Evolutionary conservation across 2,113 vertebrate species (phyloP), one percentile per base, ranked within the genome.

Genomic region (Cavia aperea): DNA sequence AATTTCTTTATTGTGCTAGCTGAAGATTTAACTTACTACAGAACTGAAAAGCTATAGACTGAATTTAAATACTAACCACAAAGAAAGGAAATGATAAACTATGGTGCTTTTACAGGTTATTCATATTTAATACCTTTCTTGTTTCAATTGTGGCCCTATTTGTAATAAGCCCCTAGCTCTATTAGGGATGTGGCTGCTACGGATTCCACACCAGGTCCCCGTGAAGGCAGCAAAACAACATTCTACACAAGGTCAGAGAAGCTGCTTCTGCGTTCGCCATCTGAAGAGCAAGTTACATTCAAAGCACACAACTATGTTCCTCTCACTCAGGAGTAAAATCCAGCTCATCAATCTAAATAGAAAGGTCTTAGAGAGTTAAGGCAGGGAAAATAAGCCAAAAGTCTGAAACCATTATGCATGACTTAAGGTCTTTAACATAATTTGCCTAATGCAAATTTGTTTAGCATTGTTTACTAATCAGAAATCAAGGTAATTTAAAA

Each of bases 401-500:
- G 24, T 11, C 81, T 90, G 54, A 86, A 86, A 21, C 88, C 12
- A 49, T 81, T 88, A 68, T 43, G 19, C 62, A 92, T 63, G 79
- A 92, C 14, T 79, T 87, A 6, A 39, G 21, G 19, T 81, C 56
- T 89, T 93, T 92, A 75, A 90, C 19, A 58, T 90, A 75, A 92
- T 92, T 91, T 89, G 4, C n/a, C 65, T 78, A 94, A 94, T 68
- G 66, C 88, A 93, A 93, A 86, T 86, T 23, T 89, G 87, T 90
- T 78, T 93, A 43, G 46, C 11, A 33, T 63, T 92, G 29, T 95
- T 96, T 96, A 93, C 77, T 26, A 70, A 63, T 14, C 86, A 92
- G 43, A 94, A 93, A 92, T 83, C 84, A 90, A 96, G 77, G 72
- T 90, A 70, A 94, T 90, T 92, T 94, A 83, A 90, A 92, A 88